phyloP scores from a whole-genome alignment of 2,888 invertebrate species.

The Pterobdella sp. region DNA sequence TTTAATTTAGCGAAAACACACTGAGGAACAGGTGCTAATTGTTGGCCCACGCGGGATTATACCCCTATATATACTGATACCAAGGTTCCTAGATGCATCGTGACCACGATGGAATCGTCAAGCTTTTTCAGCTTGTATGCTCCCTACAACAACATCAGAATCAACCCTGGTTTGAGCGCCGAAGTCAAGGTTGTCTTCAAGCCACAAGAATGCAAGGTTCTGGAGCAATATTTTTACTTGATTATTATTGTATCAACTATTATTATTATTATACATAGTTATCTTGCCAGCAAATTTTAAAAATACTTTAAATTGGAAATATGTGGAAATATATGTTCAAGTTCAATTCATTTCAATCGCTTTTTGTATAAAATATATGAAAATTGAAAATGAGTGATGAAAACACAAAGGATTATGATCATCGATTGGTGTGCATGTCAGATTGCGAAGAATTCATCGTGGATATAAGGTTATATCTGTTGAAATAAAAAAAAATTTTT shows the following conservation, averaged over 20 bases:
- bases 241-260: too few species aligned
- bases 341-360: neutral
- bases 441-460: slow-evolving; percentile 6
- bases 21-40: too few species aligned
- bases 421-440: neutral
- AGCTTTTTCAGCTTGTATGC: slow-evolving; percentile 51
- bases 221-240: neutral
- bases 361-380: neutral
- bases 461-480: slow-evolving; percentile 10
- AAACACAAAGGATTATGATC: neutral
- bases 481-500: too few species aligned
- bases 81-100: slow-evolving; percentile 50
- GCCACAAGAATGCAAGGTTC: slow-evolving; percentile 54
- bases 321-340: neutral
- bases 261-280: too few species aligned
- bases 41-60: too few species aligned
- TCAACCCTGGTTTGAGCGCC: slow-evolving; percentile 65
- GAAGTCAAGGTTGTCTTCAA: slow-evolving; percentile 60
- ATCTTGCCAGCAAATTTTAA: too few species aligned
- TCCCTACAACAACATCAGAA: slow-evolving; percentile 53
- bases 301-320: too few species aligned
- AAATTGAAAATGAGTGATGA: neutral
- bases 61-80: too few species aligned
- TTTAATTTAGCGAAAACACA: too few species aligned
- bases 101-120: slow-evolving; percentile 49